A percentile compares a stretch with the other conserved stretches of the same genome.
Evolutionary conservation across 2,797 vertebrate species (phyloP).

Genomic region (Karalla daura): DNA sequence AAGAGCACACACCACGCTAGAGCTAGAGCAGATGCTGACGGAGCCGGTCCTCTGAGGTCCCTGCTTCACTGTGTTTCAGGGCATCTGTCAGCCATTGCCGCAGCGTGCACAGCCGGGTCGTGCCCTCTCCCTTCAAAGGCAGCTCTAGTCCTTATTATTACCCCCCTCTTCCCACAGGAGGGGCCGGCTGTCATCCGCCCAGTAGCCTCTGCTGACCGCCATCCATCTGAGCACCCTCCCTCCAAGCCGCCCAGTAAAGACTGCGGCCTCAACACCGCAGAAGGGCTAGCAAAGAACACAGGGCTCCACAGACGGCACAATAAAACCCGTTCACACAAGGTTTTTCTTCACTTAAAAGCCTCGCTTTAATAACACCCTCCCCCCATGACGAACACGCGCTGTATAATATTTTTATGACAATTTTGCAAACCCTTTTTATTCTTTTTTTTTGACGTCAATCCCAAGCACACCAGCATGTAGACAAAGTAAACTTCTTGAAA

Average conservation of each 20-base stretch:
- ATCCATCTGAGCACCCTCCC: slow-evolving; percentile 44
- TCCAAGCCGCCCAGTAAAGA: slow-evolving; percentile 69
- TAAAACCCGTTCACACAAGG: too few relatives aligned
- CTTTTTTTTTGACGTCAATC: too few relatives aligned
- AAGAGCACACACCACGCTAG: background rate
- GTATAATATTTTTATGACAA: too few relatives aligned
- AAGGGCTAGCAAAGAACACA: too few relatives aligned
- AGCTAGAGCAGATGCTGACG: background rate
- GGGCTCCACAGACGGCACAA: slow-evolving; percentile 8
- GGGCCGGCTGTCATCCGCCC: slow-evolving; percentile 46
- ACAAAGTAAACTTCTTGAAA: background rate
- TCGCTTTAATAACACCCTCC: too few relatives aligned
- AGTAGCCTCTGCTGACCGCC: slow-evolving; percentile 50
- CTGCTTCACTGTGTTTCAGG: background rate
- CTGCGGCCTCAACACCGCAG: slow-evolving; percentile 32
- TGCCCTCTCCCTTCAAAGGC: slow-evolving; percentile 74
- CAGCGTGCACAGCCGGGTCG: slow-evolving; percentile 63
- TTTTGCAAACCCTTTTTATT: too few relatives aligned
- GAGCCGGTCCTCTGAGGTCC: background rate
- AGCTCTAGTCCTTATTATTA: slow-evolving; percentile 68
- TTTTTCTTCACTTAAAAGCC: too few relatives aligned
- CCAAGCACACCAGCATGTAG: background rate
- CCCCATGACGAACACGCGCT: too few relatives aligned
- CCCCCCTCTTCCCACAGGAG: slow-evolving; percentile 46
- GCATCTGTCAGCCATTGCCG: slow-evolving; percentile 59